These are phyloP conservation scores for Philotrypesis tridentata DNA, from an alignment of 1,140 invertebrate species.

Conservation along the genomic window DNA sequence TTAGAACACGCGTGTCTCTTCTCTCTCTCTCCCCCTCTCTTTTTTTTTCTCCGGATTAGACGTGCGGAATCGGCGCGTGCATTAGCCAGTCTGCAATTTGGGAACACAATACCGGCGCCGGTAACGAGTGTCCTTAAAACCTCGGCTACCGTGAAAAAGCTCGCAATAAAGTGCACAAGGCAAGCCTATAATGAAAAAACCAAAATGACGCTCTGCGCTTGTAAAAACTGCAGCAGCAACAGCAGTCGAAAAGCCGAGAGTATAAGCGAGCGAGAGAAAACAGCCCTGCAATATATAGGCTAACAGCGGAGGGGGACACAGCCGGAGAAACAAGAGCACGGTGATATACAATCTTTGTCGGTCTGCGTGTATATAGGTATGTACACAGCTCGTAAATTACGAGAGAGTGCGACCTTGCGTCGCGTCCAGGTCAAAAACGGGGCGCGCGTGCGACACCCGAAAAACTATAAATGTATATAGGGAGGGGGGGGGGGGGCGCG, in stretches of 20 bases:
- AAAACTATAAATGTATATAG: too few species aligned
- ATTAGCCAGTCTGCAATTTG: background rate
- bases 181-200: background rate
- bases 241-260: background rate
- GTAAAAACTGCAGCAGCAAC: too few species aligned
- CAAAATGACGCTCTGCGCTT: too few species aligned
- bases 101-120: background rate
- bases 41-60: background rate
- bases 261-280: too few species aligned
- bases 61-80: background rate
- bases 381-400: background rate
- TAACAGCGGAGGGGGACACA: too few species aligned
- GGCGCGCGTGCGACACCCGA: background rate
- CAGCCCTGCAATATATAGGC: too few species aligned
- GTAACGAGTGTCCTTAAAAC: background rate
- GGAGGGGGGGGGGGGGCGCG: too few species aligned
- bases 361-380: too few species aligned
- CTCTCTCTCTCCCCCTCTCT: background rate
- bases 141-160: background rate
- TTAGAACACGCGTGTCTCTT: conserved; percentile 31
- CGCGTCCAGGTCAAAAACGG: background rate
- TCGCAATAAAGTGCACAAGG: background rate
- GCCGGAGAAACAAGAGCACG: too few species aligned
- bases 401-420: background rate
- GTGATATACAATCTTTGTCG: background rate